phyloP scores from a whole-genome alignment of 2,888 invertebrate genomes.

The Luperina testacea region DNA sequence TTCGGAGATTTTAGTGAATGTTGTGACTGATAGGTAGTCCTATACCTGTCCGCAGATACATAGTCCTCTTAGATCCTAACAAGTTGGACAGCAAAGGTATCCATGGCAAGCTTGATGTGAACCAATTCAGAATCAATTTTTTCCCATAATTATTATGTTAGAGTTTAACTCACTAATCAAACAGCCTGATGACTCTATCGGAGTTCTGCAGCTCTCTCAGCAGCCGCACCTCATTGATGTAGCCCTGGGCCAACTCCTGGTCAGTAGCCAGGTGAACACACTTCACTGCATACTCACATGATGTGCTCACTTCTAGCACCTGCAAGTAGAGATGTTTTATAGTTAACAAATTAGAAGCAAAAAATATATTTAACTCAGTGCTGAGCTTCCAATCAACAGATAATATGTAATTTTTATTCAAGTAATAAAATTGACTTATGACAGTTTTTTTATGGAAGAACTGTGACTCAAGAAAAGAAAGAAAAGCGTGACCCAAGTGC shows the following conservation, averaged over 20 bases:
- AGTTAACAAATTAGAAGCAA: neutral
- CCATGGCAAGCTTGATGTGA: neutral
- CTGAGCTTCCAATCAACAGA: no score
- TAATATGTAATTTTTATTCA: no score
- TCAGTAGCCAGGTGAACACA: slow-evolving; percentile 95
- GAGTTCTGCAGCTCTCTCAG: slow-evolving; percentile 95
- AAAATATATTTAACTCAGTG: neutral
- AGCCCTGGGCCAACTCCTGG: slow-evolving; percentile 93
- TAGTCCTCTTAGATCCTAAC: neutral
- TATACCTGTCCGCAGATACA: neutral
- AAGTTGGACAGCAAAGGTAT: neutral
- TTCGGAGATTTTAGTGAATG: neutral
- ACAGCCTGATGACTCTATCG: slow-evolving; percentile 95
- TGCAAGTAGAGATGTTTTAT: slow-evolving; percentile 68
- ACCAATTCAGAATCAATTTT: neutral
- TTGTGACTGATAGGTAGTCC: neutral
- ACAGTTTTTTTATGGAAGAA: no score
- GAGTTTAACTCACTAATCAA: slow-evolving; percentile 93
- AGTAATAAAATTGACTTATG: no score
- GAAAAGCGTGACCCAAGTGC: neutral
- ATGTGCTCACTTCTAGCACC: slow-evolving; percentile 91
- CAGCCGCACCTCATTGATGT: slow-evolving; percentile 96
- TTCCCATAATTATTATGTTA: neutral
- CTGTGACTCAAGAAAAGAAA: no score
- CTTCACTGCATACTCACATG: slow-evolving; percentile 93